Percentiles rank a stretch among this genome's conserved stretches.
phyloP scores from a whole-genome alignment of 2,888 invertebrate genomes.

The Plebejus anna region DNA sequence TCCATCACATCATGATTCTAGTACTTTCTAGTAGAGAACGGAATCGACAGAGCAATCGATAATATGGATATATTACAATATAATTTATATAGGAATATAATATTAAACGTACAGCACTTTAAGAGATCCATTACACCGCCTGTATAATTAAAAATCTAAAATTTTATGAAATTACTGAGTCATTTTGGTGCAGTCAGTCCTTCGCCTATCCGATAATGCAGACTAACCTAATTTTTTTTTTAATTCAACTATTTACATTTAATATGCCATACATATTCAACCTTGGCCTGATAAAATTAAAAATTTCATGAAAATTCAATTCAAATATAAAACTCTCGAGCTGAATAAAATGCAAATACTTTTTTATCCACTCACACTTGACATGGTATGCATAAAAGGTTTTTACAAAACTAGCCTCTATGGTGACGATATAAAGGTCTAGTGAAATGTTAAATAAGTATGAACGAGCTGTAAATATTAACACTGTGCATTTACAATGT shows the following conservation, averaged over 20 bases:
- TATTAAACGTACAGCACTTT: no score
- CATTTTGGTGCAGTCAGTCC: no score
- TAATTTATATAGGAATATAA: no score
- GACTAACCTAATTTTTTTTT: no score
- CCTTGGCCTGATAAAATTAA: conserved; percentile 4
- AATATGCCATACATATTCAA: not conserved
- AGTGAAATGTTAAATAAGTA: not conserved
- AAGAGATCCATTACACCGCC: no score
- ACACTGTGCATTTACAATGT: conserved; percentile 6
- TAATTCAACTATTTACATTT: not conserved
- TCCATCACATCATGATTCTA: no score
- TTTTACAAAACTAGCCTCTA: not conserved
- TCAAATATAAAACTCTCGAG: not conserved
- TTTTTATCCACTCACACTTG: conserved; percentile 16
- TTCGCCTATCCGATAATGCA: no score
- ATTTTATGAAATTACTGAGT: no score
- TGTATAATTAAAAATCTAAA: no score
- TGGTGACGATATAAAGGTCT: not conserved
- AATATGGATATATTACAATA: no score
- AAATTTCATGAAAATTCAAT: conserved; percentile 10
- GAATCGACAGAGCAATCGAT: no score
- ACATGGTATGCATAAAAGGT: conserved; percentile 8
- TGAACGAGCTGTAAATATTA: not conserved
- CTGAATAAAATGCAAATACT: conserved; percentile 22
- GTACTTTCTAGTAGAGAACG: no score